Base-by-base conservation (phyloP, 2,888 invertebrate genomes). In the Leucophenga maculata region DNA sequence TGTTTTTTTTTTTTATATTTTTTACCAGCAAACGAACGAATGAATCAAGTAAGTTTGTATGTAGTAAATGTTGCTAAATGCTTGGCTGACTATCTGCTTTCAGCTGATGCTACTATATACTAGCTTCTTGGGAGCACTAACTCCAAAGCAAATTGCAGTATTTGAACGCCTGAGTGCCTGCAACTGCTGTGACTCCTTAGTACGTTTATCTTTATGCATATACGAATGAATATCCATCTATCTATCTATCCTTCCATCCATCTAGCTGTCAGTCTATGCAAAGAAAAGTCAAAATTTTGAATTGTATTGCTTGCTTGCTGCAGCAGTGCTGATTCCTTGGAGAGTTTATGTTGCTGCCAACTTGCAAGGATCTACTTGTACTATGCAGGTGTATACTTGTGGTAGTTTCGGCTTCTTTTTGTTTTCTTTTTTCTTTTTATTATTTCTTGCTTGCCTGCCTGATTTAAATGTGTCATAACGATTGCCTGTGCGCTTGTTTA, bases 401-500 rank as follows among this genome's bases (percentile, higher is more conserved):
- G n/a, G 16, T 6, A 50, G 8, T 11, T n/a, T 50, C n/a, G 6
- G 14, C 18, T 50, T 50, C n/a, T 50, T 16, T 50, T 50, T 50
- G 1, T 18, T 50, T n/a, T 50, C 50, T 50, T 39, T 39, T 8
- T 39, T 39, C 8, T 39, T 39, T 39, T 39, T 39, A 39, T 39
- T 39, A 39, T 39, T 3, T 39, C 46, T 18, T 32, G 18, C 39
- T 64, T 64, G 62, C 46, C 62, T 80, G 78, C 74, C 81, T 81
- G 83, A 81, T 83, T 82, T 82, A 83, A 82, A 83, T 82, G 82
- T 83, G 82, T 80, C 83, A 82, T 82, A 83, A 79, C 83, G 82
- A 80, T 65, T 67, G 71, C 67, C 67, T 57, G n/a, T n/a, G 67
- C 46, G 57, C 55, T 67, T 57, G 57, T 57, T 57, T 69, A 59